Base-by-base conservation (phyloP, 2,113 vertebrate genomes). In the Cranoglanis bouderius region DNA sequence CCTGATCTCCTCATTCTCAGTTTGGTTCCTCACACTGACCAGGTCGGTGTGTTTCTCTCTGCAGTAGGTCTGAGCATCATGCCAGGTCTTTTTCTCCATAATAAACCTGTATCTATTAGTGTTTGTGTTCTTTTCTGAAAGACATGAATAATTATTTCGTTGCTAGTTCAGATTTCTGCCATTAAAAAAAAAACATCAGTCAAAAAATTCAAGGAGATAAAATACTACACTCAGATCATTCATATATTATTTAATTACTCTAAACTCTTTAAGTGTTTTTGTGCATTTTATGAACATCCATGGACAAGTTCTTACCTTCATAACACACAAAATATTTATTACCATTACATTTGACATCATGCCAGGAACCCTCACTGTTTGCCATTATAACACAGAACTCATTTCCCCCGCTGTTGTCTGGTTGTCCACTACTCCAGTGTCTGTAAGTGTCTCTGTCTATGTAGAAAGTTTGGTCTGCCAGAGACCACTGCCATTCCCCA, bases 401-500 rank as follows among this genome's bases (percentile, higher is more conserved):
- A 0, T 24, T 59, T n/a, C 49, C n/a, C 1, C 0, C 0, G 0
- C 0, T 0, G 2, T 88, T 43, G 32, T 88, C 21, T 55, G 89
- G 89, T 75, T 88, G 5, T n/a, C 18, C 6, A 9, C 2, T 1
- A 0, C 1, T 0, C 90, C 90, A 90, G n/a, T 65, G 59, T 40
- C n/a, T 59, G 26, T 89, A 61, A 21, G 35, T 35, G 49, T 74
- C 29, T 65, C 3, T 85, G 59, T 72, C 46, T 65, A 1, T 85
- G 59, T 88, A 77, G 67, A 38, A 51, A 29, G 8, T 78, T 46
- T 26, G 53, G 55, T 85, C 32, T 40, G 46, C 26, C 74, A 86
- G 75, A 85, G 88, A 89, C 88, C 88, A 86, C 61, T 26, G 16
- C 88, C 84, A 89, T 81, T 1, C 61, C 21, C 35, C 21, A 55